Evolutionary conservation across 2,888 invertebrate genomes (phyloP).

Genomic region (Hydrotaea diabolus): DNA sequence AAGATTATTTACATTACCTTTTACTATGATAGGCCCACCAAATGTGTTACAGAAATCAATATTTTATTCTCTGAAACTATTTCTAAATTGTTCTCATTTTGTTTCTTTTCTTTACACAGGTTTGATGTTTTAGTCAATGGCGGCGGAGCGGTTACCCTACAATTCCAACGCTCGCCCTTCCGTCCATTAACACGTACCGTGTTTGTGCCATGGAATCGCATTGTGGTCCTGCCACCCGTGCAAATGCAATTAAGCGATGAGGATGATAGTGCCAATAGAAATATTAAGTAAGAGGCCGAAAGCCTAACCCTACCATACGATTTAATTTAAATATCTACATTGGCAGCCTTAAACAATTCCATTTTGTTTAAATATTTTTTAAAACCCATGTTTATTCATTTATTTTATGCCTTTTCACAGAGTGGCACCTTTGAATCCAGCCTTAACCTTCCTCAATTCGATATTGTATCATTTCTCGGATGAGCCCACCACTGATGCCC

Average conservation of each 20-base stretch:
- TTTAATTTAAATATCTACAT: background rate
- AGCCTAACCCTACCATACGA: background rate
- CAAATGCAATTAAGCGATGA: constrained; percentile 93
- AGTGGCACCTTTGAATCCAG: constrained; percentile 80
- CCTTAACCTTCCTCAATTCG: constrained; percentile 80
- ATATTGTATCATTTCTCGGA: constrained; percentile 80
- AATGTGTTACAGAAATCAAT: background rate
- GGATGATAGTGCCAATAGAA: constrained; percentile 81
- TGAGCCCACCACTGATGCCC: constrained; percentile 78
- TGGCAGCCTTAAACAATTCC: background rate
- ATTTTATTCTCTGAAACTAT: background rate
- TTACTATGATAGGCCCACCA: background rate
- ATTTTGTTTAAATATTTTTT: background rate
- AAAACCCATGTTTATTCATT: background rate
- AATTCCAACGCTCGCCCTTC: constrained; percentile 97
- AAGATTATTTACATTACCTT: too few species aligned
- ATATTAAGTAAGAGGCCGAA: constrained; percentile 78
- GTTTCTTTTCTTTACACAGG: constrained; percentile 84
- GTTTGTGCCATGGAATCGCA: constrained; percentile 98
- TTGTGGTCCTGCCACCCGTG: constrained; percentile 94
- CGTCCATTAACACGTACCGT: constrained; percentile 92
- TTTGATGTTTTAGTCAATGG: constrained; percentile 99
- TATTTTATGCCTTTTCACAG: constrained; percentile 68
- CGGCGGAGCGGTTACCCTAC: constrained; percentile 97
- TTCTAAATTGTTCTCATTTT: background rate